Evolutionary conservation across 2,113 vertebrate species (phyloP).

Genomic region (Orientallactaga bullata): DNA sequence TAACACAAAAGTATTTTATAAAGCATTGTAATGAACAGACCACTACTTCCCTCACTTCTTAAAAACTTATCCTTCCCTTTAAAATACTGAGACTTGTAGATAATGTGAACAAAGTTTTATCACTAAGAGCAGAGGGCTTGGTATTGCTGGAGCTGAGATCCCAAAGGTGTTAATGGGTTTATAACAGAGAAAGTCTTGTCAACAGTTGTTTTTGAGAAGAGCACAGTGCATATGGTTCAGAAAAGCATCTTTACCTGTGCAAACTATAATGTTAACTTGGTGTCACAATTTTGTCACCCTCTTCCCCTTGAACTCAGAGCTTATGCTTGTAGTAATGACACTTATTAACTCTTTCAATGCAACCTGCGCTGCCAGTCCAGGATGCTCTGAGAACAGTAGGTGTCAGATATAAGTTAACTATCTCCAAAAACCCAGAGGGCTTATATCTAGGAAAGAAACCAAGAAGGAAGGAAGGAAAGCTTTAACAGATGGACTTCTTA

Average conservation of each 20-base stretch:
- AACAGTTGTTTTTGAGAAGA: constrained; percentile 76
- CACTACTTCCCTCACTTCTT: neutral
- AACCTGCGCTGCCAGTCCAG: constrained; percentile 54
- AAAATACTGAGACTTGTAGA: constrained; percentile 71
- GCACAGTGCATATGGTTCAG: constrained; percentile 71
- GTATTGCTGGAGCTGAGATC: constrained; percentile 76
- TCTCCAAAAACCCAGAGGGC: constrained; percentile 77
- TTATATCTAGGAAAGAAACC: constrained; percentile 68
- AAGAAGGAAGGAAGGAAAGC: constrained; percentile 71
- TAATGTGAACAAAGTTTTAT: constrained; percentile 78
- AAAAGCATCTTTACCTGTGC: constrained; percentile 78
- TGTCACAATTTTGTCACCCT: constrained; percentile 58
- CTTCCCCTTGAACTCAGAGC: constrained; percentile 63
- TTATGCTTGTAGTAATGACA: constrained; percentile 66
- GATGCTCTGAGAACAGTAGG: constrained; percentile 64
- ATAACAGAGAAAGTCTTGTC: constrained; percentile 80
- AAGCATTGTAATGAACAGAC: constrained; percentile 60
- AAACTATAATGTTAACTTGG: constrained; percentile 79
- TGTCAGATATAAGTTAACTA: constrained; percentile 76
- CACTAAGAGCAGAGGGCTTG: constrained; percentile 76
- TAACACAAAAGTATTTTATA: constrained; percentile 86
- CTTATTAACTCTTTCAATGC: constrained; percentile 74
- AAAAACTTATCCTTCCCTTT: neutral
- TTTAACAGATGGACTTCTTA: constrained; percentile 79
- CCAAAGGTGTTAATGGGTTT: constrained; percentile 78